Percentiles rank a stretch among this genome's conserved stretches.
phyloP scores from a whole-genome alignment of 2,888 invertebrate genomes.

The Rutpela maculata region DNA sequence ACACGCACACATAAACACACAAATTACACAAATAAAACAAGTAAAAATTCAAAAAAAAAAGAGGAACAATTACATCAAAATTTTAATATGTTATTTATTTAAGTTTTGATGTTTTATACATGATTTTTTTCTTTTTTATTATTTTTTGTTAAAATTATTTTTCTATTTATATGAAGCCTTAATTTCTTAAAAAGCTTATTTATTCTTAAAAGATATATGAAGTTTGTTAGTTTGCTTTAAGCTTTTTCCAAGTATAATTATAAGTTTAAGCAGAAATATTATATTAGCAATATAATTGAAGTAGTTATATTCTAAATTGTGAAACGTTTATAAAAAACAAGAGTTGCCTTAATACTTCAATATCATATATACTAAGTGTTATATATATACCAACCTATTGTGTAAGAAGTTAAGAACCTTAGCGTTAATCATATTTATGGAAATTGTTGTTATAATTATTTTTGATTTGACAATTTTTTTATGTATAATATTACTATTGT shows the following conservation, averaged over 20 bases:
- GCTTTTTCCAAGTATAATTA: conserved; percentile 39
- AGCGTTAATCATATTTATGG: conserved; percentile 45
- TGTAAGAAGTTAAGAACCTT: conserved; percentile 25
- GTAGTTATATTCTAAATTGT: conserved; percentile 59
- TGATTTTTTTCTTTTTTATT: conserved; percentile 14
- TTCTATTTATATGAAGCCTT: conserved; percentile 44
- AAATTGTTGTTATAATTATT: conserved; percentile 46
- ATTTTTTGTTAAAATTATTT: conserved; percentile 44
- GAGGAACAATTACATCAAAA: conserved; percentile 41
- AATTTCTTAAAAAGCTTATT: conserved; percentile 45
- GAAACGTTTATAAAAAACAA: conserved; percentile 42
- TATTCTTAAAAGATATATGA: conserved; percentile 40
- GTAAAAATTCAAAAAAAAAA: conserved; percentile 51
- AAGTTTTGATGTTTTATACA: conserved; percentile 34
- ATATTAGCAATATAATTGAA: conserved; percentile 49
- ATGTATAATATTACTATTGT: conserved; percentile 52
- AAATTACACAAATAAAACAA: conserved; percentile 49
- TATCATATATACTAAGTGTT: conserved; percentile 50
- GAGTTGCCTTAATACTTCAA: conserved; percentile 56
- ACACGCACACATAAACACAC: conserved; percentile 49
- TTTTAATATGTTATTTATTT: conserved; percentile 43
- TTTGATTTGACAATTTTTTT: conserved; percentile 50
- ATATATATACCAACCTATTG: conserved; percentile 40
- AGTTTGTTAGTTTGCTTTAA: conserved; percentile 42
- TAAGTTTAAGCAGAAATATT: neutral